Evolutionary conservation across 2,888 invertebrate genomes (phyloP).

Genomic region (Mimas tiliae): DNA sequence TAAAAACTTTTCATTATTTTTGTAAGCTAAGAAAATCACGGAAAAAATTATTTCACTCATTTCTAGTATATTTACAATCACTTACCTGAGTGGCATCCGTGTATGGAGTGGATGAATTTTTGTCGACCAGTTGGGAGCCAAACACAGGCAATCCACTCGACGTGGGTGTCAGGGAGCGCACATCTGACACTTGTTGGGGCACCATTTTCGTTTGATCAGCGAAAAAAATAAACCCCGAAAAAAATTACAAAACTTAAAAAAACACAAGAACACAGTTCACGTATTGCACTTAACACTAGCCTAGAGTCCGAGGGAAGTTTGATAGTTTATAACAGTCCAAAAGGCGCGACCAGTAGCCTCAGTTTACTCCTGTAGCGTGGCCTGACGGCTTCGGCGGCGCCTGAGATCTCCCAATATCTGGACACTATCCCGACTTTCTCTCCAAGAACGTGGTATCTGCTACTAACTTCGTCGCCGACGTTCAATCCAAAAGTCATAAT

Average conservation of each 20-base stretch:
- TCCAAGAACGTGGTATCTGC: slow-evolving; percentile 76
- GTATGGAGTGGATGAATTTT: slow-evolving; percentile 97
- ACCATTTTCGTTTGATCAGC: slow-evolving; percentile 84
- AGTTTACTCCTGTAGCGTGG: slow-evolving; percentile 69
- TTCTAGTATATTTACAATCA: slow-evolving; percentile 42
- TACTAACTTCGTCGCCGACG: slow-evolving; percentile 76
- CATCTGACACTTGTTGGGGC: slow-evolving; percentile 88
- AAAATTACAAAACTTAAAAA: slow-evolving; percentile 47
- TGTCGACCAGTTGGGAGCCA: slow-evolving; percentile 95
- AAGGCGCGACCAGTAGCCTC: slow-evolving; percentile 62
- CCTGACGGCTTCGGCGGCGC: slow-evolving; percentile 73
- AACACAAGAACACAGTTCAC: slow-evolving; percentile 79
- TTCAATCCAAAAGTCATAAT: slow-evolving; percentile 84
- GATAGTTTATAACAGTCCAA: slow-evolving; percentile 70
- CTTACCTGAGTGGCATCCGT: slow-evolving; percentile 99
- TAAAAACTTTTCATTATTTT: not conserved
- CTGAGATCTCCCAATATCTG: slow-evolving; percentile 79
- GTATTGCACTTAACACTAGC: slow-evolving; percentile 67
- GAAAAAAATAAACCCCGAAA: slow-evolving; percentile 57
- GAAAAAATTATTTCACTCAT: slow-evolving; percentile 31
- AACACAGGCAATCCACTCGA: slow-evolving; percentile 89
- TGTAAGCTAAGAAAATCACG: slow-evolving; percentile 14
- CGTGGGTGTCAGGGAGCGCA: slow-evolving; percentile 85
- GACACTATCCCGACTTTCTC: slow-evolving; percentile 81
- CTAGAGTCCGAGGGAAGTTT: slow-evolving; percentile 62